Conservation (phyloP, 2,797 vertebrate species). For the Sebastes trivittatus region DNA sequence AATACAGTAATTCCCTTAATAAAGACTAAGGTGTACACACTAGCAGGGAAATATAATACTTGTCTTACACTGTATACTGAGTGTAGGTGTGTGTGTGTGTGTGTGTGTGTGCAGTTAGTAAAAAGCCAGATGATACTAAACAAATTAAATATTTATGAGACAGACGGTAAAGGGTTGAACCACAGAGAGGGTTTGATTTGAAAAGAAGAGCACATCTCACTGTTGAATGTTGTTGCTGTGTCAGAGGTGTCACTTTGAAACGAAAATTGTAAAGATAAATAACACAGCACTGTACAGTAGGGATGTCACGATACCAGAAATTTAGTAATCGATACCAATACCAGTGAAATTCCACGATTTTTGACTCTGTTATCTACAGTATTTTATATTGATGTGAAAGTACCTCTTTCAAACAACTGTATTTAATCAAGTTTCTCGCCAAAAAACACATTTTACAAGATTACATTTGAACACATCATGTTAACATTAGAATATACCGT, state of each 20-base stretch:
- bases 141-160: neutral
- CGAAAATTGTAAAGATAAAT: conserved; percentile 4
- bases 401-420: neutral
- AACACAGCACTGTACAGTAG: neutral
- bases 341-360: neutral
- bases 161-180: neutral
- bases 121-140: conserved; percentile 6
- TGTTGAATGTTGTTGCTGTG: neutral
- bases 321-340: neutral
- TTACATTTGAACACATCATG: too few species aligned
- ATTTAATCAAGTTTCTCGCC: neutral
- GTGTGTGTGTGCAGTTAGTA: neutral
- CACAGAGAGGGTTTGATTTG: neutral
- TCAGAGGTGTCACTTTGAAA: neutral
- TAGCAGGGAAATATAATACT: neutral
- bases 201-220: neutral
- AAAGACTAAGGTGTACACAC: neutral
- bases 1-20: neutral
- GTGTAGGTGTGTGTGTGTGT: neutral
- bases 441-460: neutral
- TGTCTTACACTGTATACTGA: neutral
- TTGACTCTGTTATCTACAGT: neutral
- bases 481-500: neutral
- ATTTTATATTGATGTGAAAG: neutral
- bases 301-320: neutral